Conservation (phyloP, 2,888 invertebrate species). For the Griposia aprilina region DNA sequence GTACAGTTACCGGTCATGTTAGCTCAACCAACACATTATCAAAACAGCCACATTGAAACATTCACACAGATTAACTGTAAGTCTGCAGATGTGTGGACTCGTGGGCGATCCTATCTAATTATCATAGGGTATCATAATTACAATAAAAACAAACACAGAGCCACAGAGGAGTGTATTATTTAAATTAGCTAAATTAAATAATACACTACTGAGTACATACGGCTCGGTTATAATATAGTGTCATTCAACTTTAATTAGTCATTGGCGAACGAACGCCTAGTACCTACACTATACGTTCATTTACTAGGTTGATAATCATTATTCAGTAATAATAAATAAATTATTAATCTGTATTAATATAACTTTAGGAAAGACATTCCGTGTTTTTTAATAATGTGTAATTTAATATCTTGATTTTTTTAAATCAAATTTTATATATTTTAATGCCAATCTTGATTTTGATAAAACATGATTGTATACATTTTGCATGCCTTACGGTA, state of each 20-base stretch:
- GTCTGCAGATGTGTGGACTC: constrained; percentile 6
- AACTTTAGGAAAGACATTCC: no score
- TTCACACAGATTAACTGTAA: neutral
- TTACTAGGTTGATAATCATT: neutral
- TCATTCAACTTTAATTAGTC: constrained; percentile 18
- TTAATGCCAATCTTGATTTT: no score
- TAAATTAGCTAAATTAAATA: constrained; percentile 18
- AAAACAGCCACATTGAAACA: neutral
- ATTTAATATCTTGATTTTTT: no score
- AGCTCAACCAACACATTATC: neutral
- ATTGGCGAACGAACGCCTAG: neutral
- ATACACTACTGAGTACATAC: neutral
- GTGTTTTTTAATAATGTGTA: no score
- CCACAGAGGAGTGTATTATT: constrained; percentile 18
- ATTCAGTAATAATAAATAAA: neutral
- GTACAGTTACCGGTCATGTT: neutral
- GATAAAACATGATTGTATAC: no score
- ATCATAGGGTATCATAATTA: constrained; percentile 5
- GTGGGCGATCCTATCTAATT: neutral
- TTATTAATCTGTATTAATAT: no score
- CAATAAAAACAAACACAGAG: constrained; percentile 14
- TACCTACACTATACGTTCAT: neutral
- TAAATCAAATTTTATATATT: no score
- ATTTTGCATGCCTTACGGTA: no score
- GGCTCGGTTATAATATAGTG: neutral